phyloP scores from a whole-genome alignment of 2,888 invertebrate genomes.

The Pachliopta kotzebuea region DNA sequence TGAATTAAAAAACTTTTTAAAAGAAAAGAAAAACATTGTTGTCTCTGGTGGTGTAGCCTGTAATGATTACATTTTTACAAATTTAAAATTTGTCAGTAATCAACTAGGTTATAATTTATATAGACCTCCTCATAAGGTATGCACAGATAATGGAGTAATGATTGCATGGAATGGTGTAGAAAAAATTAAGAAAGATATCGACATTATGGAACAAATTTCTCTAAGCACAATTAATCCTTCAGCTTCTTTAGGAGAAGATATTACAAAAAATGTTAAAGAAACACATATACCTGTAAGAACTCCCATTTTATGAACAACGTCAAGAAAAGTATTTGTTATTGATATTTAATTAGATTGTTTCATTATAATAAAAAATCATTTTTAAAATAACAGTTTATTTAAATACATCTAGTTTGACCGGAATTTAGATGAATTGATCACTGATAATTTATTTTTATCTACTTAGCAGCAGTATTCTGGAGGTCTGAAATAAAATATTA shows the following conservation, averaged over 20 bases:
- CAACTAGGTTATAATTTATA: slow-evolving; percentile 83
- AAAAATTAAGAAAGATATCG: slow-evolving; percentile 76
- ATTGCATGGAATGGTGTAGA: slow-evolving; percentile 99
- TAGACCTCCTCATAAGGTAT: slow-evolving; percentile 90
- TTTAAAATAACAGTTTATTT: slow-evolving; percentile 30
- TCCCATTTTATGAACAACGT: slow-evolving; percentile 35
- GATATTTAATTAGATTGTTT: neutral
- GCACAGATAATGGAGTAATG: slow-evolving; percentile 99
- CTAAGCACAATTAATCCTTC: slow-evolving; percentile 80
- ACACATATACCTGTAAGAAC: slow-evolving; percentile 72
- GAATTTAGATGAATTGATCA: slow-evolving; percentile 46
- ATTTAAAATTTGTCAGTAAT: slow-evolving; percentile 84
- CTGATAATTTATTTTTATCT: slow-evolving; percentile 45
- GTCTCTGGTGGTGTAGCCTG: slow-evolving; percentile 98
- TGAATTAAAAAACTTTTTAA: slow-evolving; percentile 79
- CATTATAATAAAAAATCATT: slow-evolving; percentile 20
- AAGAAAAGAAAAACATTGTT: slow-evolving; percentile 82
- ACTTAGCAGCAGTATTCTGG: slow-evolving; percentile 49
- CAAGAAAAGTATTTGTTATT: neutral
- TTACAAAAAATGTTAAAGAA: slow-evolving; percentile 77
- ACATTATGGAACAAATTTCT: slow-evolving; percentile 67
- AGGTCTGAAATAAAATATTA: slow-evolving; percentile 47
- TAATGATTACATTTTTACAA: slow-evolving; percentile 89
- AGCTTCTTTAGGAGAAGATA: slow-evolving; percentile 82
- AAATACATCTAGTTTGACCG: slow-evolving; percentile 35